Conservation (phyloP, 2,113 vertebrate species). For the Argyrosomus japonicus region DNA sequence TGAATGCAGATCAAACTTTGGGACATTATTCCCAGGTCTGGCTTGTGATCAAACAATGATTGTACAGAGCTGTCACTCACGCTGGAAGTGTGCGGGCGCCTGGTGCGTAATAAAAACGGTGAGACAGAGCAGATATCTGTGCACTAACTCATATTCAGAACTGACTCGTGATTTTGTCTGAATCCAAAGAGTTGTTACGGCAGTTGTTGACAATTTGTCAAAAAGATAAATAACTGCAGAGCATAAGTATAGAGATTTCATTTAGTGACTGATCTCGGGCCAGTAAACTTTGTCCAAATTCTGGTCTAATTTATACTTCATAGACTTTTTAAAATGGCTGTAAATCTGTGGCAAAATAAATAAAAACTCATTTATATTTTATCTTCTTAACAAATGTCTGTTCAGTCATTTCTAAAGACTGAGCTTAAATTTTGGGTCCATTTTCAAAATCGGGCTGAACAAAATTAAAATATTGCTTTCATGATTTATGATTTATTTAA, state of each 20-base stretch:
- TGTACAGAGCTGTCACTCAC: conserved; percentile 37
- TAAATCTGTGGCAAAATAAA: not conserved
- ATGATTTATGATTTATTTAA: not conserved
- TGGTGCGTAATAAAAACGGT: conserved; percentile 23
- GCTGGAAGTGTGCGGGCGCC: conserved; percentile 8
- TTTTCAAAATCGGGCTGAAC: not conserved
- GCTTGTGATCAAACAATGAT: conserved; percentile 30
- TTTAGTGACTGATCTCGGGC: not conserved
- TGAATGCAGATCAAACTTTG: conserved; percentile 1
- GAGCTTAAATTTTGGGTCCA: not conserved
- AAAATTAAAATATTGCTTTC: not conserved
- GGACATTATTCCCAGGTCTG: not conserved
- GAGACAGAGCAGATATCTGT: conserved; percentile 11
- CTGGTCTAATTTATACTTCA: not conserved
- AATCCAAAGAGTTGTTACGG: not conserved
- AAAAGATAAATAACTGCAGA: not conserved
- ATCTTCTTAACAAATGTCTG: not conserved
- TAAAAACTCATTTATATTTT: not conserved
- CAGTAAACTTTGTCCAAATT: not conserved
- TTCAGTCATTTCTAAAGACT: not conserved
- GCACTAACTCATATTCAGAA: not conserved
- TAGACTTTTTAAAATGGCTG: not conserved
- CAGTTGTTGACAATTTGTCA: not conserved
- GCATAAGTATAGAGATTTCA: not conserved
- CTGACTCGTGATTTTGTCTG: not conserved